A percentile compares a stretch with the other conserved stretches of the same genome.
Evolutionary conservation across 2,797 vertebrate species (phyloP).

Genomic region (Aldrovandia affinis): DNA sequence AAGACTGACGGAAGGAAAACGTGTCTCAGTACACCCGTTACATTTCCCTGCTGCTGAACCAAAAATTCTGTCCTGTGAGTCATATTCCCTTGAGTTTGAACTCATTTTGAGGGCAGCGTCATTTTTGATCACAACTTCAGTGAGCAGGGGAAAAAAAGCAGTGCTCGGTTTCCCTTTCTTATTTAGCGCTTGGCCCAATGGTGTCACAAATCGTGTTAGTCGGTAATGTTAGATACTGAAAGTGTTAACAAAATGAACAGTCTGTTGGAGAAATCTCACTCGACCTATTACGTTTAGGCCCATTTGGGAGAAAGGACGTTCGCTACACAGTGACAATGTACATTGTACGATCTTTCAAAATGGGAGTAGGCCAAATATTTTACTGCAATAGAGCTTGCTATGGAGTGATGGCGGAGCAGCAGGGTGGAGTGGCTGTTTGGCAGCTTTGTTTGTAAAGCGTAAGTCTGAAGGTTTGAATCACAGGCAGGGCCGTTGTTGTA

Average conservation of each 20-base stretch:
- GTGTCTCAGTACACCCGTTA: background rate
- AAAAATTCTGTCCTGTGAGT: background rate
- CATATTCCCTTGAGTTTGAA: background rate
- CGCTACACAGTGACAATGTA: background rate
- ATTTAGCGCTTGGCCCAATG: background rate
- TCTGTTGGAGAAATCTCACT: background rate
- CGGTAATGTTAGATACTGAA: background rate
- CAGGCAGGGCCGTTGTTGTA: background rate
- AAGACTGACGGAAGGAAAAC: background rate
- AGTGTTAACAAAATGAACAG: background rate
- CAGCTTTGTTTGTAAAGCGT: background rate
- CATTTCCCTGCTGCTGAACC: background rate
- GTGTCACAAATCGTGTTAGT: background rate
- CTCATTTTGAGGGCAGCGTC: background rate
- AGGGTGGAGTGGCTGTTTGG: background rate
- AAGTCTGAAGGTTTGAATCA: background rate
- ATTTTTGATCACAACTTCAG: background rate
- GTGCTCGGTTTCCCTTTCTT: background rate
- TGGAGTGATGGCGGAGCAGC: background rate
- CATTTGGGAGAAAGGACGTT: background rate
- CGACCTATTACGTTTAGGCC: background rate
- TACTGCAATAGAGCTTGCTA: background rate
- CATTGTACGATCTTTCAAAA: background rate
- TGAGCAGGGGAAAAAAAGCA: background rate
- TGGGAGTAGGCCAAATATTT: background rate